Percentiles rank a stretch among this genome's conserved stretches.
Evolutionary conservation across 2,888 invertebrate species (phyloP).

Genomic region (Fabriciana adippe): DNA sequence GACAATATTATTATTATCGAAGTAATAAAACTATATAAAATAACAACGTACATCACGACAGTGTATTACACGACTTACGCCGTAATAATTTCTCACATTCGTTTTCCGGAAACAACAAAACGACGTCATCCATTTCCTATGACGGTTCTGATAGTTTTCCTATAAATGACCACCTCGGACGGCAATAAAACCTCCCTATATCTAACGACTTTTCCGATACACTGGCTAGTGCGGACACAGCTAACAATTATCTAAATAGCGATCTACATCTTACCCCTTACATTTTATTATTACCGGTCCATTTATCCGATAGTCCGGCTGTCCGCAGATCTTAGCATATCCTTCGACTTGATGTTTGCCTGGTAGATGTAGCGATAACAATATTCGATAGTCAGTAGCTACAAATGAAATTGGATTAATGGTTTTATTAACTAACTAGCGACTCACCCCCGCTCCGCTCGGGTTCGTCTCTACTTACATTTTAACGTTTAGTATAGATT

Average conservation of each 20-base stretch:
- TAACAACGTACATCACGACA: neutral
- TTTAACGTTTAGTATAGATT: no score
- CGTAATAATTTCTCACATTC: constrained; percentile 39
- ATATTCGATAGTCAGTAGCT: constrained; percentile 52
- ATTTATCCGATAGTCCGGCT: constrained; percentile 69
- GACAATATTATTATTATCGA: no score
- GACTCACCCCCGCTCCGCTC: no score
- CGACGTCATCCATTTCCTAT: constrained; percentile 66
- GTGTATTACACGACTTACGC: constrained; percentile 17
- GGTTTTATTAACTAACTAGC: no score
- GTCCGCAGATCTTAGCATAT: constrained; percentile 76
- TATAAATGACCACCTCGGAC: constrained; percentile 76
- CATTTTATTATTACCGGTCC: constrained; percentile 83
- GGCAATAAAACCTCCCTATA: constrained; percentile 72
- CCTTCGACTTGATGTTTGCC: constrained; percentile 66
- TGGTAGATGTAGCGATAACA: constrained; percentile 73
- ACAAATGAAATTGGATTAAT: constrained; percentile 47
- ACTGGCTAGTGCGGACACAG: constrained; percentile 70
- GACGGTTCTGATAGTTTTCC: constrained; percentile 74
- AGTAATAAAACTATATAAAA: no score
- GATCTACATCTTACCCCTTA: constrained; percentile 83
- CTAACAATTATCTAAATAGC: constrained; percentile 83
- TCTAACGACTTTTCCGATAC: constrained; percentile 78
- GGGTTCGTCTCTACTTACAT: no score
- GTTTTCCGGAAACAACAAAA: constrained; percentile 58